These are phyloP conservation scores for Clarias macrocephalus DNA, from an alignment of 2,113 vertebrate genomes.

Conservation along the genomic window DNA sequence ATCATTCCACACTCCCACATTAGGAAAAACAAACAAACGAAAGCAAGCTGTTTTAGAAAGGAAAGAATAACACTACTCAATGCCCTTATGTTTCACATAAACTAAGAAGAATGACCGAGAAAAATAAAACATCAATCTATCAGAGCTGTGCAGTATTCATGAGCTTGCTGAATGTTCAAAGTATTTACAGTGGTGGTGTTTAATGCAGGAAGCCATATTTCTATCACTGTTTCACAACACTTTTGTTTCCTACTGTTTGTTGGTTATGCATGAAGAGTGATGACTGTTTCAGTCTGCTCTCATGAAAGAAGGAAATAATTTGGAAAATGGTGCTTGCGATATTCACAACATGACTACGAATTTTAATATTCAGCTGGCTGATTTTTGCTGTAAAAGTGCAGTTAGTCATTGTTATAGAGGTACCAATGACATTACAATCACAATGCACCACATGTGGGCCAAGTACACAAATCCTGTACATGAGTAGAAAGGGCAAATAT, in stretches of 20 bases:
- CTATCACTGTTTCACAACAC: not conserved
- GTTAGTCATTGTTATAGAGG: not conserved
- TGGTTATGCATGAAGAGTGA: not conserved
- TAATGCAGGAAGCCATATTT: constrained; percentile 6
- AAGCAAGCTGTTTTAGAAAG: constrained; percentile 40
- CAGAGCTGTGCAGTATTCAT: constrained; percentile 23
- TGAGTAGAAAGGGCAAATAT: too few species aligned
- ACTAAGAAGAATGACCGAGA: constrained; percentile 39
- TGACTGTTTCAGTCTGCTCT: not conserved
- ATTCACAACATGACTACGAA: not conserved
- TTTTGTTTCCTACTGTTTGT: constrained; percentile 1
- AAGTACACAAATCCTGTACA: too few species aligned
- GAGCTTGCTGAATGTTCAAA: constrained; percentile 8
- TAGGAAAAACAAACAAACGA: constrained; percentile 49
- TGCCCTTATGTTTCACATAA: constrained; percentile 39
- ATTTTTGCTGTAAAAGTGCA: not conserved
- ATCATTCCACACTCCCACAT: constrained; percentile 55
- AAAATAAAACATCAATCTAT: constrained; percentile 54
- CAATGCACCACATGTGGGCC: too few species aligned
- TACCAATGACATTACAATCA: not conserved
- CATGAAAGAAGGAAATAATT: constrained; percentile 9
- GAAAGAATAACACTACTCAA: constrained; percentile 46
- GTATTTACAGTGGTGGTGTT: constrained; percentile 28
- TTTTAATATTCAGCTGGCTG: not conserved
- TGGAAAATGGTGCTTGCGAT: not conserved